phyloP scores from a whole-genome alignment of 2,113 vertebrate genomes.

The Zosterops pallidus region DNA sequence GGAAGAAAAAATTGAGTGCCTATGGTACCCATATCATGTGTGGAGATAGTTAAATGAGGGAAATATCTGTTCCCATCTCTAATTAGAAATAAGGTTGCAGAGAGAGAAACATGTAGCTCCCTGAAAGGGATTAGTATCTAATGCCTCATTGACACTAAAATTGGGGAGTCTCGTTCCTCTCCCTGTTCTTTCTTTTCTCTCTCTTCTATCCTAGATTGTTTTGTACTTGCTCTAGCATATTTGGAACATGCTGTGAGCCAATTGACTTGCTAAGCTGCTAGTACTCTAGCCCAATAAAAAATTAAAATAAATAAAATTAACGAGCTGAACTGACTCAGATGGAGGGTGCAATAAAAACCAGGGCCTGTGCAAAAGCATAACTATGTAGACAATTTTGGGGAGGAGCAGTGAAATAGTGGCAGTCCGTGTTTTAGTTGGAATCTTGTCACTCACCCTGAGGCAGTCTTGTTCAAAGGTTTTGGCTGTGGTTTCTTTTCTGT shows the following conservation, averaged over 20 bases:
- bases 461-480: neutral
- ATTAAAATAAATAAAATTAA: neutral
- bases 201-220: neutral
- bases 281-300: neutral
- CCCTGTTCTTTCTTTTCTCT: neutral
- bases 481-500: neutral
- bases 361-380: neutral
- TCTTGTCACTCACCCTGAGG: neutral
- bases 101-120: neutral
- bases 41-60: neutral
- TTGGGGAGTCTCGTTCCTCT: neutral
- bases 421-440: neutral
- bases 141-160: neutral
- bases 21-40: fast-evolving
- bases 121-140: neutral
- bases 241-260: neutral
- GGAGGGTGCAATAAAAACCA: neutral
- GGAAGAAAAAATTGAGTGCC: neutral
- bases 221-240: neutral
- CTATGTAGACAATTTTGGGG: neutral
- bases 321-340: neutral
- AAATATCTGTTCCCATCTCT: neutral
- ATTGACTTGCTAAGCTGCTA: neutral
- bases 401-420: neutral
- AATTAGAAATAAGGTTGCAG: neutral